phyloP scores from a whole-genome alignment of 2,113 vertebrate species.

The Alethe castanea region DNA sequence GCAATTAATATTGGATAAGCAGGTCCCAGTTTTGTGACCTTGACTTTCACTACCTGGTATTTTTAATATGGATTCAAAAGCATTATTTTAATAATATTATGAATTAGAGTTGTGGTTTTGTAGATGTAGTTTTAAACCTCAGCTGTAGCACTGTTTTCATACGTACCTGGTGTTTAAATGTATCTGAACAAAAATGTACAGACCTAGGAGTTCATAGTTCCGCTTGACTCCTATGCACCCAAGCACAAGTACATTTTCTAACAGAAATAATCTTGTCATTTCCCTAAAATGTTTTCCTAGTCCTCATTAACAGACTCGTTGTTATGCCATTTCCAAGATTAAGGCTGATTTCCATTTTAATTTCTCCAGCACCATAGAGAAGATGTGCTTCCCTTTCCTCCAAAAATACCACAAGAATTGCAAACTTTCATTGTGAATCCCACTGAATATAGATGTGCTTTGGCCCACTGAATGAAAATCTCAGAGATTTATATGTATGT shows the following conservation, averaged over 20 bases:
- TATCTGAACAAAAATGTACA: not conserved
- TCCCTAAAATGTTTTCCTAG: not conserved
- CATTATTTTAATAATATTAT: not conserved
- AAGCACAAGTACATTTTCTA: not conserved
- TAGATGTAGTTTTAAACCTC: not conserved
- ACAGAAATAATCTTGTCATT: not conserved
- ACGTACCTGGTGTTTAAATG: not conserved
- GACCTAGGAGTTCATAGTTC: not conserved
- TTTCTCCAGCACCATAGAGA: rapidly evolving
- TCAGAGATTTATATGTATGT: not conserved
- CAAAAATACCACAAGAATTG: not conserved
- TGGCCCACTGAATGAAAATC: not conserved
- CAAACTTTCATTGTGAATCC: not conserved
- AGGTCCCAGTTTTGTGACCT: not conserved
- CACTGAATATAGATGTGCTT: not conserved
- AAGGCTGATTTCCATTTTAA: not conserved
- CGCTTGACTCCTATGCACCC: not conserved
- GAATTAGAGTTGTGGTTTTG: not conserved
- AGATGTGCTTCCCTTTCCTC: not conserved
- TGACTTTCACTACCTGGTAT: not conserved
- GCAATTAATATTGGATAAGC: not conserved
- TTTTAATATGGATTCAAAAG: not conserved
- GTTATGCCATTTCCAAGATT: not conserved
- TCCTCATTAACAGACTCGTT: not conserved
- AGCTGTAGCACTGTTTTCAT: not conserved